Evolutionary conservation across 1,140 invertebrate species (phyloP).

Genomic region (Trinorchestia longiramus): DNA sequence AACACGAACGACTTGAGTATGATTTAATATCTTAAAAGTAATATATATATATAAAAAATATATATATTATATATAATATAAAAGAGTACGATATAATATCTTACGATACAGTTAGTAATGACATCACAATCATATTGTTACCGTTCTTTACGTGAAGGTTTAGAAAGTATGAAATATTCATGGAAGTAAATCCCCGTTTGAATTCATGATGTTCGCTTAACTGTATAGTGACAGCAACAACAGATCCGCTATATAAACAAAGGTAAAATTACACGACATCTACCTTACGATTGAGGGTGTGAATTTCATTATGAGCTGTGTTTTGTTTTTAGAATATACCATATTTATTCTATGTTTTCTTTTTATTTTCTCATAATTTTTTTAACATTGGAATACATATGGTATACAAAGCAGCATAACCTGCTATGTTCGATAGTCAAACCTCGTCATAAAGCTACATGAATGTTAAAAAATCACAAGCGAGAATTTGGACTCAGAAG

Average conservation of each 20-base stretch:
- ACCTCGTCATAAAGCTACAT: background rate
- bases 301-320: background rate
- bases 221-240: too few species aligned
- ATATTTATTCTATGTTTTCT: background rate
- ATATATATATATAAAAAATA: too few species aligned
- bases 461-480: background rate
- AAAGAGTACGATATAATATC: too few species aligned
- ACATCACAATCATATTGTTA: too few species aligned
- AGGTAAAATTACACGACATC: background rate
- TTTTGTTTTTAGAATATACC: background rate
- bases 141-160: too few species aligned
- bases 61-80: too few species aligned
- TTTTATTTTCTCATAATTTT: background rate
- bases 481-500: background rate
- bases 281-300: background rate
- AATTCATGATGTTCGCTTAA: too few species aligned
- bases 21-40: too few species aligned
- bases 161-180: too few species aligned
- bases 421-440: background rate
- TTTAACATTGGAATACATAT: background rate
- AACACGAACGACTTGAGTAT: background rate
- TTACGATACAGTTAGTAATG: too few species aligned
- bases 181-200: too few species aligned
- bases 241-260: background rate
- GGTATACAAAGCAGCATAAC: background rate